These are phyloP conservation scores for Pocillopora grandis DNA, from an alignment of 92 coral and sea anemone species.

Conservation along the genomic window DNA sequence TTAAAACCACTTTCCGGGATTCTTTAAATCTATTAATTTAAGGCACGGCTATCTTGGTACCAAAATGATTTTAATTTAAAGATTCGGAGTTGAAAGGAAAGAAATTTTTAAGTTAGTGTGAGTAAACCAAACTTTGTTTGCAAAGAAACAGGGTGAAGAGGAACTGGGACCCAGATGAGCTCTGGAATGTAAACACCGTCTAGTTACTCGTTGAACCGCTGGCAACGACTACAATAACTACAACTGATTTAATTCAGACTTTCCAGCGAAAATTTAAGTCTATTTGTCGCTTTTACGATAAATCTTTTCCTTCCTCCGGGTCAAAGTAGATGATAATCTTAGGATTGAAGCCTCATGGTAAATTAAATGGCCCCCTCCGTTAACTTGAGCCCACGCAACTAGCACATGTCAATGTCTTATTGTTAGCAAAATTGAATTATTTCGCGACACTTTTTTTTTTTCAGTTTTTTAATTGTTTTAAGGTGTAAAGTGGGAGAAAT, in stretches of 20 bases:
- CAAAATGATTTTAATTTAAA: not conserved
- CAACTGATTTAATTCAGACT: not conserved
- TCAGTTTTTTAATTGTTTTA: too few relatives aligned
- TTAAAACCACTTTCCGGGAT: not conserved
- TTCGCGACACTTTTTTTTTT: too few relatives aligned
- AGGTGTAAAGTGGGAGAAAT: too few relatives aligned
- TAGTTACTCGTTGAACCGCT: not conserved
- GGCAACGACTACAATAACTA: not conserved
- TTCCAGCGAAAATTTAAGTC: not conserved
- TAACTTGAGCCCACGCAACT: too few relatives aligned
- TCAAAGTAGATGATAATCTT: too few relatives aligned
- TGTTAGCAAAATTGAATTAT: too few relatives aligned
- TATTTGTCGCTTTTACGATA: not conserved
- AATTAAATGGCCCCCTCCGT: too few relatives aligned
- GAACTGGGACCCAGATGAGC: slow-evolving; percentile 19
- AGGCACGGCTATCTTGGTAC: not conserved
- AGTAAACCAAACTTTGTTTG: not conserved
- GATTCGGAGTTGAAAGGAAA: not conserved
- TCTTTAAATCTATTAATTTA: not conserved
- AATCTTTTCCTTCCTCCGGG: not conserved
- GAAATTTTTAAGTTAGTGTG: too few relatives aligned
- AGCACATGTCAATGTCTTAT: too few relatives aligned
- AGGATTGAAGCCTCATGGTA: too few relatives aligned
- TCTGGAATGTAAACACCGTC: slow-evolving; percentile 11
- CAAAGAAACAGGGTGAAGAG: not conserved